phyloP scores from a whole-genome alignment of 2,888 invertebrate genomes.

The Troides oblongomaculatus region DNA sequence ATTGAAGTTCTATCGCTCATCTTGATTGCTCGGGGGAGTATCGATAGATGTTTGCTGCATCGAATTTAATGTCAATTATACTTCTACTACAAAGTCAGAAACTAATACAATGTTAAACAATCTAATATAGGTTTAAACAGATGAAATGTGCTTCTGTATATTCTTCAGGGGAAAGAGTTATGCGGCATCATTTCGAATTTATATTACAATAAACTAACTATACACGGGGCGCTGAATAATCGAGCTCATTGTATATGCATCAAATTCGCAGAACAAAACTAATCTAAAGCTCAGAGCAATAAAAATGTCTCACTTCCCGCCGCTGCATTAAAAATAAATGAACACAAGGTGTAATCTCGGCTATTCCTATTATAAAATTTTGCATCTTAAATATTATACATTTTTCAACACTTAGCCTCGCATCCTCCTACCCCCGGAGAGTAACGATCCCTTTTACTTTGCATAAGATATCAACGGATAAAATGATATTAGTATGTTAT shows the following conservation, averaged over 20 bases:
- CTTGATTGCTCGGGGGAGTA: constrained; percentile 21
- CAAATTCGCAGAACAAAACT: constrained; percentile 79
- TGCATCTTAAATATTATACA: constrained; percentile 72
- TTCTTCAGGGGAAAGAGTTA: constrained; percentile 39
- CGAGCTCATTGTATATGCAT: constrained; percentile 78
- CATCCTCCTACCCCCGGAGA: constrained; percentile 50
- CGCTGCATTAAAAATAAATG: constrained; percentile 73
- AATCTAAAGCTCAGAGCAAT: constrained; percentile 75
- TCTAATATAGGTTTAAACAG: constrained; percentile 11
- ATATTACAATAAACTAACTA: constrained; percentile 63
- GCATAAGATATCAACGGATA: constrained; percentile 52
- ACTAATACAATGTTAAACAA: not conserved
- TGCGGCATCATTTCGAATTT: constrained; percentile 61
- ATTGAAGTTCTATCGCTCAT: constrained; percentile 29
- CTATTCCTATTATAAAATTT: constrained; percentile 76
- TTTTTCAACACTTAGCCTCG: constrained; percentile 64
- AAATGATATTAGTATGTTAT: constrained; percentile 34
- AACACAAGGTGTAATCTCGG: constrained; percentile 75
- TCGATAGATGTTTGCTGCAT: constrained; percentile 9
- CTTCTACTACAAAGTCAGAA: constrained; percentile 1
- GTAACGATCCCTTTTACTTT: constrained; percentile 57
- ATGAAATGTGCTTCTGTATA: constrained; percentile 24
- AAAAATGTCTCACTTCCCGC: constrained; percentile 75
- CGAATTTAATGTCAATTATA: not conserved
- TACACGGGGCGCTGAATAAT: constrained; percentile 70